Conservation (phyloP, 1,140 invertebrate genomes). For the Cardiocondyla obscurior region DNA sequence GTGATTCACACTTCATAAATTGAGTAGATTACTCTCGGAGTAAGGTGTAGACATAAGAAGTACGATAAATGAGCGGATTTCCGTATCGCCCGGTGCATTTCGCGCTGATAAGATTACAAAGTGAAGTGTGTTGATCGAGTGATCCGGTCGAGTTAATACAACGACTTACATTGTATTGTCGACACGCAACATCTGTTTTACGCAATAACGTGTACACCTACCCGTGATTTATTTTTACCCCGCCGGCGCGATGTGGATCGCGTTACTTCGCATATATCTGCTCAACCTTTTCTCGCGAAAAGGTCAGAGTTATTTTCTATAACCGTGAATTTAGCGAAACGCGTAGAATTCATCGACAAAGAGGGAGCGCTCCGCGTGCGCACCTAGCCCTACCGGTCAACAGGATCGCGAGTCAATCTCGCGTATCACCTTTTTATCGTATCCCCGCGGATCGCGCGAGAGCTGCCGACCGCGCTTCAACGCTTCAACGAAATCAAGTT, state of each 20-base stretch:
- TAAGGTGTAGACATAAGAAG: conserved; percentile 3
- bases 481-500: conserved; percentile 27
- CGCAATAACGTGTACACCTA: conserved; percentile 15
- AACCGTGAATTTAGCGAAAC: conserved; percentile 36
- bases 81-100: too few relatives aligned
- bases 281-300: conserved; percentile 33
- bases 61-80: conserved; percentile 18
- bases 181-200: conserved; percentile 48
- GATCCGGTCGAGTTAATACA: not conserved
- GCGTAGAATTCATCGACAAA: conserved; percentile 17
- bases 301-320: conserved; percentile 53
- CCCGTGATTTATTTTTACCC: conserved; percentile 42
- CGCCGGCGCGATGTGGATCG: conserved; percentile 19
- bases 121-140: conserved; percentile 18
- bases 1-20: not conserved
- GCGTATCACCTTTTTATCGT: conserved; percentile 10
- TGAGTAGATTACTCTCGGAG: not conserved
- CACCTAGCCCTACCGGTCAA: not conserved
- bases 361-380: not conserved
- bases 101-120: not conserved
- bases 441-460: not conserved
- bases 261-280: conserved; percentile 26
- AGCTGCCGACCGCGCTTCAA: not conserved
- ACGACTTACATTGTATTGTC: conserved; percentile 8
- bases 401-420: conserved; percentile 30